phyloP scores from a whole-genome alignment of 2,797 vertebrate species.

The Coregonus ussuriensis region DNA sequence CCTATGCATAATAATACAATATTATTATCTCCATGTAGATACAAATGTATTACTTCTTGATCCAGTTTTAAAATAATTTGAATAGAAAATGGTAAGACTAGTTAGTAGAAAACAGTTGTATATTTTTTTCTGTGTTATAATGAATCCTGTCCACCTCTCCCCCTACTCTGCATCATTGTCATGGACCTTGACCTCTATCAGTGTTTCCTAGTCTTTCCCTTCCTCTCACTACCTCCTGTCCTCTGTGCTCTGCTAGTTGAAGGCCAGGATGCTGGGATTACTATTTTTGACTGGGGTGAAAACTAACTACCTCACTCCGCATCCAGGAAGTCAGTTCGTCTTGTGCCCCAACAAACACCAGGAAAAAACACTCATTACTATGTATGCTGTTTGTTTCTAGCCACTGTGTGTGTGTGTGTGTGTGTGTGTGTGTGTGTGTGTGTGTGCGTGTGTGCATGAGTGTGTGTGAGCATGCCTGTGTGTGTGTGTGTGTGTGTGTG shows the following conservation, averaged over 20 bases:
- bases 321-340: slow-evolving; percentile 41
- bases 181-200: slow-evolving; percentile 45
- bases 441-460: background rate
- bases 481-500: slow-evolving; percentile 1
- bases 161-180: slow-evolving; percentile 28
- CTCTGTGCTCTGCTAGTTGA: slow-evolving; percentile 20
- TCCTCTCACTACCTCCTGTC: slow-evolving; percentile 42
- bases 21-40: background rate
- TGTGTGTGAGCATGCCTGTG: background rate
- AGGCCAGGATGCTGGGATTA: slow-evolving; percentile 30
- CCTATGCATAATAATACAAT: background rate
- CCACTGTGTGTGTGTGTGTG: slow-evolving; percentile 1
- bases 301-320: slow-evolving; percentile 39
- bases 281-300: slow-evolving; percentile 39
- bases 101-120: background rate
- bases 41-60: background rate
- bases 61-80: background rate
- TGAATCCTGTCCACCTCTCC: background rate
- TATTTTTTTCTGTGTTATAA: background rate
- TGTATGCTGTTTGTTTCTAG: background rate
- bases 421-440: slow-evolving; percentile 9
- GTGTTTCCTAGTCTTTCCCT: slow-evolving; percentile 10
- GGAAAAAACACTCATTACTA: background rate
- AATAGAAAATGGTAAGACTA: background rate
- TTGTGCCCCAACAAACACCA: background rate